Percentiles rank a stretch among this genome's conserved stretches.
phyloP scores from a whole-genome alignment of 2,888 invertebrate species.

The Fragum sueziense region DNA sequence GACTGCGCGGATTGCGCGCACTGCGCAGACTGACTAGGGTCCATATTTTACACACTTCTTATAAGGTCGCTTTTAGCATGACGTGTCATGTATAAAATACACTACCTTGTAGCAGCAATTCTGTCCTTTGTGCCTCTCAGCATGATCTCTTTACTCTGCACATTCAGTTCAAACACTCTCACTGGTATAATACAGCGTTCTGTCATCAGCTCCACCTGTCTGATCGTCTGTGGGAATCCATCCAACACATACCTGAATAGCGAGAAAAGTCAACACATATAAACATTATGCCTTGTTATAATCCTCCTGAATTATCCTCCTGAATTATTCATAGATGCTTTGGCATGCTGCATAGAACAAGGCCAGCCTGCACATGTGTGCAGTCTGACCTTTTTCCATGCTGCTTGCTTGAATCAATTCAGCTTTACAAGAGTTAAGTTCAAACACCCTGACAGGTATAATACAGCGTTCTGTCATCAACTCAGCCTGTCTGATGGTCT shows the following conservation, averaged over 20 bases:
- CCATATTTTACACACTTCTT: too few relatives aligned
- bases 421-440: too few relatives aligned
- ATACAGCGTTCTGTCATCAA: constrained; percentile 80
- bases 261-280: not conserved
- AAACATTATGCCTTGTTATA: too few relatives aligned
- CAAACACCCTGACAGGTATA: constrained; percentile 81
- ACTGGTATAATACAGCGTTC: constrained; percentile 80
- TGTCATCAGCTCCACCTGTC: constrained; percentile 80
- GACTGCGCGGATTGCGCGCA: too few relatives aligned
- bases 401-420: too few relatives aligned
- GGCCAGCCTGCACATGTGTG: too few relatives aligned
- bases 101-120: constrained; percentile 72
- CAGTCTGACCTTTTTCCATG: too few relatives aligned
- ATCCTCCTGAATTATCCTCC: too few relatives aligned
- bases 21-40: too few relatives aligned
- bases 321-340: too few relatives aligned
- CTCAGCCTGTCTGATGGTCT: constrained; percentile 78
- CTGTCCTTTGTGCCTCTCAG: constrained; percentile 80
- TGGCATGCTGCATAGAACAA: too few relatives aligned
- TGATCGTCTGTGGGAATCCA: constrained; percentile 80
- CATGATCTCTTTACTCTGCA: constrained; percentile 78
- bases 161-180: constrained; percentile 79
- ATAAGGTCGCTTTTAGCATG: too few relatives aligned
- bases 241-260: constrained; percentile 80
- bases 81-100: not conserved